Base-by-base conservation (phyloP, 2,113 vertebrate species). In the Phalacrocorax brasilianus region DNA sequence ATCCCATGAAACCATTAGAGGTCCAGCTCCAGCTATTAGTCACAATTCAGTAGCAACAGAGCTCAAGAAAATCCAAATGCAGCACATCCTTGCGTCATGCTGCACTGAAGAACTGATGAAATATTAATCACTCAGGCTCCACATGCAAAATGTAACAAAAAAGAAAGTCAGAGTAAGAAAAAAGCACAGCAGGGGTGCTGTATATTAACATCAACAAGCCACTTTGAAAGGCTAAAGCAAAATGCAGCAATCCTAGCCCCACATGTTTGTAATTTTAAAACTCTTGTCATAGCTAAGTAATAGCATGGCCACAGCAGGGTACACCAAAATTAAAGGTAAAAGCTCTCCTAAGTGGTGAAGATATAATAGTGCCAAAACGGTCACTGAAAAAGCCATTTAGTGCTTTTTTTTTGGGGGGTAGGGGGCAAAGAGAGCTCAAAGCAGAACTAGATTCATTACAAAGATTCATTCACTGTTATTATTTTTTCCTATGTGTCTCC, bases 51-150 rank as follows among this genome's bases (percentile, higher is more conserved):
- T 61, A 75, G 87, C 94, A 96, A 82, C 47, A 88, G 56, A 96
- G 53, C 76, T 96, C 78, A 87, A 67, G 53, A 81, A 91, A 94
- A 96, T 28, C 79, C 95, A 91, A 97, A 95, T 85, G 73, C 77
- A 95, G 81, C 68, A 53, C 42, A 93, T 49, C 27, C 26, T 71
- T 47, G 22, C 84, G 96, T 94, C 88, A 88, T 70, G 89, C 90
- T 94, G 92, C 91, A 96, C 91, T 89, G 90, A 96, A 97, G 78
- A 97, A 96, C 40, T 49, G 89, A 98, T 98, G 83, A 97, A 98
- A 98, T 98, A 98, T 98, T 98, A 97, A 98, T 98, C 95, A 96
- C 77, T 77, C 55, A 12, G 79, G 66, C 92, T 92, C 95, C 91
- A 82, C 94, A 97, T 93, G 95, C 89, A 97, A 98, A 98, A 97